A percentile compares a stretch with the other conserved stretches of the same genome.
phyloP scores from a whole-genome alignment of 1,140 invertebrate species.

The Drosophila gunungcola region DNA sequence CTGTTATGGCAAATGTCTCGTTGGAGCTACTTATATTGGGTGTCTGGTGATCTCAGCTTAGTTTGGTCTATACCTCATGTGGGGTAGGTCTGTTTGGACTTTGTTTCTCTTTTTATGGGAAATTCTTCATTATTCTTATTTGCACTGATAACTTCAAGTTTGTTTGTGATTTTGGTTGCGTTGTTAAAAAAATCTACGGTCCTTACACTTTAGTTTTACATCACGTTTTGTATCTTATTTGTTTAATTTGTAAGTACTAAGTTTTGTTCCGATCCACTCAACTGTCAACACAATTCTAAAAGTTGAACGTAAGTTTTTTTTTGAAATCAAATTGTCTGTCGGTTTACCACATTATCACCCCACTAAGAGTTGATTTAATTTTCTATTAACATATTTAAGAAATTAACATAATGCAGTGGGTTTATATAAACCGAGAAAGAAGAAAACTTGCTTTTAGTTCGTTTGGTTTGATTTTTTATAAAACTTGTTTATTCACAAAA shows the following conservation, averaged over 20 bases:
- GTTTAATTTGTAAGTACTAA: conserved; percentile 5
- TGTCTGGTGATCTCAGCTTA: conserved; percentile 11
- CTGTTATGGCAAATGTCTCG: conserved; percentile 12
- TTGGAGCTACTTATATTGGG: not conserved
- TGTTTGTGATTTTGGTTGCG: not conserved
- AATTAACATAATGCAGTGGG: conserved; percentile 15
- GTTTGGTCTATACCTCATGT: not conserved
- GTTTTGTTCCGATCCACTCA: conserved; percentile 4
- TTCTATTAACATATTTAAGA: conserved; percentile 13
- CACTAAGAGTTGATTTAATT: conserved; percentile 15
- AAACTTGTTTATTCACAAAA: too few relatives aligned
- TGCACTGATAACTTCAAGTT: conserved; percentile 6
- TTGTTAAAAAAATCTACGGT: not conserved
- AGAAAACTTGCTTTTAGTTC: not conserved
- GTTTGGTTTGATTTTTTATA: too few relatives aligned
- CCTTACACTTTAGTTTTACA: not conserved
- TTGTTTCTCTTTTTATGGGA: not conserved
- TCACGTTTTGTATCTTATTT: not conserved
- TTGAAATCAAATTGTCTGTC: not conserved
- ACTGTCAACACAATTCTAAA: conserved; percentile 23
- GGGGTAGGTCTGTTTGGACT: conserved; percentile 24
- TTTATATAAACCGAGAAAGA: not conserved
- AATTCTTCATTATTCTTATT: conserved; percentile 6
- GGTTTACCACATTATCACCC: conserved; percentile 5
- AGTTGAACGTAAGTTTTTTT: conserved; percentile 4